These are phyloP conservation scores for Hydrozoanthus tunicans DNA, from an alignment of 64 coral and sea anemone species.

Conservation along the genomic window DNA sequence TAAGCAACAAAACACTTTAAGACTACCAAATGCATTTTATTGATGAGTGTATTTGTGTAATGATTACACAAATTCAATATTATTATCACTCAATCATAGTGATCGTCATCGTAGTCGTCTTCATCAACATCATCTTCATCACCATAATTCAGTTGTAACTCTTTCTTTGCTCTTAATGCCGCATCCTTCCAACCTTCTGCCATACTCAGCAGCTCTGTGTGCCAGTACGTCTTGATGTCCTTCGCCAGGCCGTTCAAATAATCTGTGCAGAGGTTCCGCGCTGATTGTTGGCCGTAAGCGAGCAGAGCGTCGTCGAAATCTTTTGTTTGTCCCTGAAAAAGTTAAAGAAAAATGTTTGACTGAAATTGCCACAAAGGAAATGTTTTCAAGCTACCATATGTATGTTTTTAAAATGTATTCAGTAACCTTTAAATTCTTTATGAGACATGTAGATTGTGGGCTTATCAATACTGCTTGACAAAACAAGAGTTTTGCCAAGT, in stretches of 20 bases:
- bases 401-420: too few relatives aligned
- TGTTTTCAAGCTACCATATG: too few relatives aligned
- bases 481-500: too few relatives aligned
- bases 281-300: slow-evolving; percentile 15
- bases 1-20: too few relatives aligned
- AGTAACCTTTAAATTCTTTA: too few relatives aligned
- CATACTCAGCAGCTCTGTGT: slow-evolving; percentile 6
- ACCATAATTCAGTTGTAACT: background rate
- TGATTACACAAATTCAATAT: too few relatives aligned
- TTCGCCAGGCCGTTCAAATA: background rate
- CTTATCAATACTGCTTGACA: too few relatives aligned
- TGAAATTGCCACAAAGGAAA: too few relatives aligned
- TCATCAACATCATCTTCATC: background rate
- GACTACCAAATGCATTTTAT: too few relatives aligned
- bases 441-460: too few relatives aligned
- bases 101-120: background rate
- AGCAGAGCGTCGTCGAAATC: background rate
- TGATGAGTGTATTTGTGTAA: too few relatives aligned
- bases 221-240: slow-evolving; percentile 9
- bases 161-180: background rate
- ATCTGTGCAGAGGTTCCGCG: background rate
- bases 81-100: background rate
- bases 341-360: too few relatives aligned
- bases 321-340: background rate
- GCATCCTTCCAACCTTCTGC: slow-evolving; percentile 19